Evolutionary conservation across 2,113 vertebrate species (phyloP).

Genomic region (Alosa alosa): DNA sequence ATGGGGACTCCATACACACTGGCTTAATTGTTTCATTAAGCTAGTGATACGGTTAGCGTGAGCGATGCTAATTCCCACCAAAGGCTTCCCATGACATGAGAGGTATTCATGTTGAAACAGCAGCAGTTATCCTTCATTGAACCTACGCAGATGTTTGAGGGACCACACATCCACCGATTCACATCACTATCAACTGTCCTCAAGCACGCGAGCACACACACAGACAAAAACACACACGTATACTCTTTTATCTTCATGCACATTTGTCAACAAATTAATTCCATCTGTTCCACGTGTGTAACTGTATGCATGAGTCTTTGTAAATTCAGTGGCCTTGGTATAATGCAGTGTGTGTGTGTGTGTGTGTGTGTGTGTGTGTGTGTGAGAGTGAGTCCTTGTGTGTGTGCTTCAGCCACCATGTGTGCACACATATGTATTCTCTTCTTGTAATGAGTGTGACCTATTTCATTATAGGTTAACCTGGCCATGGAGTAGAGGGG

Average conservation of each 20-base stretch:
- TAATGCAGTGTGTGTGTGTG: background rate
- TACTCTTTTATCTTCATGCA: background rate
- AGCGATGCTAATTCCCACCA: background rate
- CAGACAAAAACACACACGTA: slow-evolving; percentile 10
- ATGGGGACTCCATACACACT: background rate
- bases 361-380: background rate
- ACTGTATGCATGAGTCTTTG: background rate
- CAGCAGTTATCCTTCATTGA: background rate
- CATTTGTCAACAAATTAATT: background rate
- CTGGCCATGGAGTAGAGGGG: background rate
- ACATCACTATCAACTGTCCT: background rate
- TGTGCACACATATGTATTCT: background rate
- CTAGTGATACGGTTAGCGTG: background rate
- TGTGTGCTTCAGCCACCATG: background rate
- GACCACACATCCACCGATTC: background rate
- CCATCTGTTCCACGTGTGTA: background rate
- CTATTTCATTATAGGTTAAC: slow-evolving; percentile 4
- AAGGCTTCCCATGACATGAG: background rate
- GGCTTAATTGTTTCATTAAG: background rate
- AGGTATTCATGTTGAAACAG: background rate
- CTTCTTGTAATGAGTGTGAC: background rate
- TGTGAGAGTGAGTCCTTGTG: background rate
- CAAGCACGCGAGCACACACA: background rate
- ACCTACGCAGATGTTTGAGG: background rate
- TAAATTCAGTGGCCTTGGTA: slow-evolving; percentile 5